Evolutionary conservation across 92 coral and sea anemone species (phyloP).

Genomic region (Zoanthus sansibaricus): DNA sequence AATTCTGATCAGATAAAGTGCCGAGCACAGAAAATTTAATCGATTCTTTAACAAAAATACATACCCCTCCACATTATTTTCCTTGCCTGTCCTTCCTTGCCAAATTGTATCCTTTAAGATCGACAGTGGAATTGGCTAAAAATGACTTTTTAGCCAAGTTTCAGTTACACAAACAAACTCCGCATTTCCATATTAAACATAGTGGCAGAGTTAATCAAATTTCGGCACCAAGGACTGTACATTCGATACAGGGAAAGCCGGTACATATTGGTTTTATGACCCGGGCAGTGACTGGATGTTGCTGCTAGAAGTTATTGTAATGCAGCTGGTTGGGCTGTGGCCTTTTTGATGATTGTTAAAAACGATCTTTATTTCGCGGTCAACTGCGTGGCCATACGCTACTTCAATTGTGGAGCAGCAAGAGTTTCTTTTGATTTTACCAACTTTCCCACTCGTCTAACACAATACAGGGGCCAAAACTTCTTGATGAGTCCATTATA

Average conservation of each 20-base stretch:
- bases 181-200: background rate
- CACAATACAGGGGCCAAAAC: conserved; percentile 52
- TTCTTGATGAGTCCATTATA: conserved; percentile 42
- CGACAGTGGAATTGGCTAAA: conserved; percentile 15
- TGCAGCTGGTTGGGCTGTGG: conserved; percentile 59
- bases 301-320: conserved; percentile 24
- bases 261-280: conserved; percentile 40
- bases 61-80: conserved; percentile 32
- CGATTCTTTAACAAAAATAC: background rate
- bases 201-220: conserved; percentile 19
- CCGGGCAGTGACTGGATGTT: conserved; percentile 45
- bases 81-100: conserved; percentile 23
- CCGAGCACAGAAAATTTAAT: conserved; percentile 3
- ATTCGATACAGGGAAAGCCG: conserved; percentile 40
- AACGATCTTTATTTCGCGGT: conserved; percentile 23
- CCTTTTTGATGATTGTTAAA: conserved; percentile 26
- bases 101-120: conserved; percentile 26
- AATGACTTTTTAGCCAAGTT: conserved; percentile 1
- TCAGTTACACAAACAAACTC: conserved; percentile 13
- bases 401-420: conserved; percentile 33
- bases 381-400: conserved; percentile 35
- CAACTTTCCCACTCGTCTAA: conserved; percentile 52
- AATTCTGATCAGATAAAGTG: conserved; percentile 33
- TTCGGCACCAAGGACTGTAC: conserved; percentile 53
- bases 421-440: conserved; percentile 43